Conservation (phyloP, 2,888 invertebrate genomes). For the Polydesmus complanatus region DNA sequence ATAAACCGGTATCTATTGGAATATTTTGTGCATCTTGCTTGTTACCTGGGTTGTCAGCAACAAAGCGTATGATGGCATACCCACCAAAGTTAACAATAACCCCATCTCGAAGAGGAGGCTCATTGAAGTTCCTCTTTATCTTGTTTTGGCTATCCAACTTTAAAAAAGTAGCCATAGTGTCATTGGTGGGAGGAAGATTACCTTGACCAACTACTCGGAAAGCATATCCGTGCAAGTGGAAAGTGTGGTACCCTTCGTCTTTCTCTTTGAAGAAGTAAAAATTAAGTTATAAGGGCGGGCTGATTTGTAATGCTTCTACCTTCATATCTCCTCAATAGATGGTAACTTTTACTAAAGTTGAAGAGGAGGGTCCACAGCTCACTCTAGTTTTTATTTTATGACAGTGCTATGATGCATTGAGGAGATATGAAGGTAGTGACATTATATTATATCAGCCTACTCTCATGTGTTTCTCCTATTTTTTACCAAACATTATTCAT, state of each 20-base stretch:
- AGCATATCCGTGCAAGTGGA: not conserved
- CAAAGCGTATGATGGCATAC: not conserved
- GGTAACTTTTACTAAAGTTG: no score
- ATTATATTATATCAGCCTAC: no score
- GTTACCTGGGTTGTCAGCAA: not conserved
- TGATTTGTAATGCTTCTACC: no score
- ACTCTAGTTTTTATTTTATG: no score
- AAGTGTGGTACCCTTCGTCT: not conserved
- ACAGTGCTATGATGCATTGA: no score
- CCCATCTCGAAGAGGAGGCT: not conserved
- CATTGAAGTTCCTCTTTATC: not conserved
- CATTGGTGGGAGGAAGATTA: slow-evolving; percentile 26
- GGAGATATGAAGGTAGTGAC: no score
- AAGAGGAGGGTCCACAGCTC: not conserved
- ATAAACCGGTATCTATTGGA: not conserved
- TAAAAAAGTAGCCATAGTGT: not conserved
- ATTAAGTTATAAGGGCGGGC: not conserved
- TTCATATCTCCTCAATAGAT: no score
- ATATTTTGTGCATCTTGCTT: not conserved
- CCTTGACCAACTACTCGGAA: not conserved
- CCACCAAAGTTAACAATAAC: not conserved
- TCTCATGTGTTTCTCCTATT: no score
- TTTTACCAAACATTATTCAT: no score
- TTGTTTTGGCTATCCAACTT: not conserved
- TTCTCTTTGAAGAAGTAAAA: not conserved